Evolutionary conservation across 2,113 vertebrate genomes (phyloP), one percentile per base, ranked within the genome.

Genomic region (Stomatorhinus ivindoensis): DNA sequence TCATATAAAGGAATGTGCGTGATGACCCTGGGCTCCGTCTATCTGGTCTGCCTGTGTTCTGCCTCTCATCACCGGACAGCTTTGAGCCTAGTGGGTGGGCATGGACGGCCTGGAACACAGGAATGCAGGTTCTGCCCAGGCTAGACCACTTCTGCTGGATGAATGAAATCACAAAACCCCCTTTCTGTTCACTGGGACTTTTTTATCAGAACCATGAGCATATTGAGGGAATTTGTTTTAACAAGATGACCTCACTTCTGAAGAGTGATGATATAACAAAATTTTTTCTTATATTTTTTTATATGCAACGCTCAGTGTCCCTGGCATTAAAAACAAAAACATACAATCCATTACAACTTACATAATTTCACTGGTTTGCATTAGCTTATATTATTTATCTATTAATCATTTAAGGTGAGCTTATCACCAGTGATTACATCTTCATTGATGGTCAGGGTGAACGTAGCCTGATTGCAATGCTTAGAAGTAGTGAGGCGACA

Each of bases 1-100:
- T 91, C 86, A 91, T 90, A 93, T 92, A 92, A 92, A 47, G 55
- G 92, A 85, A 31, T 84, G 82, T 13, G 61, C 0, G 17, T 35
- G 73, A 80, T 39, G 73, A 80, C 31, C 69, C 73, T 80, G 73
- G 73, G 73, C 31, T 42, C 73, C 21, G 35, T 80, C 73, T 80
- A 8, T 42, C 31, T 42, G 73, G 31, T 15, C 73, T 80, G 35
- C 39, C n/a, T 69, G 73, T 42, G 35, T 39, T 80, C 73, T 80
- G 73, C 73, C 15, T 80, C 31, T 19, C 73, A 80, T 80, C 73
- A 80, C 17, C 31, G 73, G 73, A 80, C 73, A 80, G 13, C 35
- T 42, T 80, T 15, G 39, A 80, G 73, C 73, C 73, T 42, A 39
- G 73, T 80, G 35, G 73, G 73, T 80, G 73, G 73, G 73, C 73